Evolutionary conservation across 92 coral and sea anemone species (phyloP).

Genomic region (Actinernus sp.): DNA sequence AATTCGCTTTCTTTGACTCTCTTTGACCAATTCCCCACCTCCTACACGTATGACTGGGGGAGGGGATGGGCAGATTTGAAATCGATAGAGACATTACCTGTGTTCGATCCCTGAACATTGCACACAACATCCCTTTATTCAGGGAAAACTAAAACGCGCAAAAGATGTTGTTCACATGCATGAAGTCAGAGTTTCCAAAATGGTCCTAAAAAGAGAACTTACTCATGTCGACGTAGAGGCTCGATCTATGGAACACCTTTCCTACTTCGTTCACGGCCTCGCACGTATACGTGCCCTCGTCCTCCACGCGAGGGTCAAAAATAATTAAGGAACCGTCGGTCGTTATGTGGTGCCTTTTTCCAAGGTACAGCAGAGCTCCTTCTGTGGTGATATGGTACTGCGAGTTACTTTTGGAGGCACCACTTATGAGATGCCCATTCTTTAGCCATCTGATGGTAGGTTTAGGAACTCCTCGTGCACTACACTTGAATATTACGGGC

Average conservation of each 20-base stretch:
- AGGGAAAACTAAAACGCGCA: too few relatives aligned
- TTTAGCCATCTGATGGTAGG: constrained; percentile 79
- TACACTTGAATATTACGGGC: constrained; percentile 79
- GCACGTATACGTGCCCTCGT: constrained; percentile 74
- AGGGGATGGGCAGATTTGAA: too few relatives aligned
- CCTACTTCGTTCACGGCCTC: constrained; percentile 74
- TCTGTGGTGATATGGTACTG: constrained; percentile 59
- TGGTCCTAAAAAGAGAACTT: constrained; percentile 45
- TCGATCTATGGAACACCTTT: constrained; percentile 44
- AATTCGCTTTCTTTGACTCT: too few relatives aligned
- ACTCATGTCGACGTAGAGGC: constrained; percentile 82
- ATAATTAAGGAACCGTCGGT: constrained; percentile 80
- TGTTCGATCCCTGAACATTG: too few relatives aligned
- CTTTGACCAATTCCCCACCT: too few relatives aligned
- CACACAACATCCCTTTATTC: too few relatives aligned
- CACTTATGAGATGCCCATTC: constrained; percentile 54
- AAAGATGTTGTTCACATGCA: neutral
- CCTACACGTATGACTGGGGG: too few relatives aligned
- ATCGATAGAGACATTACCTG: too few relatives aligned
- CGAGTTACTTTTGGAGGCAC: constrained; percentile 44
- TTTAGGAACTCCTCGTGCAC: constrained; percentile 70
- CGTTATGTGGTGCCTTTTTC: constrained; percentile 77
- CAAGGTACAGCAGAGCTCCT: constrained; percentile 71
- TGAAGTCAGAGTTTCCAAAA: neutral
- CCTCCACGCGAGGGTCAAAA: constrained; percentile 76